These are phyloP conservation scores for Coenonympha glycerion DNA, from an alignment of 2,888 invertebrate species.

Conservation along the genomic window DNA sequence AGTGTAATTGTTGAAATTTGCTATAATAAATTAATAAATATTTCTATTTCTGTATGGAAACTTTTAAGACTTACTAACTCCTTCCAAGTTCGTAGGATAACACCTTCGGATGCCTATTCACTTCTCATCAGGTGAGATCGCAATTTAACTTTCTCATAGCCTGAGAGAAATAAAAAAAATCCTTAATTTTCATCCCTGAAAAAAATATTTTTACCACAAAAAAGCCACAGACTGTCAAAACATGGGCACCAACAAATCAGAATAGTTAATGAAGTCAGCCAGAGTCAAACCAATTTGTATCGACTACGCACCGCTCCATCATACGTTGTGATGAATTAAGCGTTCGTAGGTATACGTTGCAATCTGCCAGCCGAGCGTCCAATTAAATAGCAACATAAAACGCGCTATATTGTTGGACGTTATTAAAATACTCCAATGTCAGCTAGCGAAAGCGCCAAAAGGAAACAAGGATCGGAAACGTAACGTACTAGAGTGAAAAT, in stretches of 20 bases:
- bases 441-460: slow-evolving; percentile 17
- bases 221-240: slow-evolving; percentile 2
- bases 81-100: too few species aligned
- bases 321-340: slow-evolving; percentile 38
- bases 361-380: slow-evolving; percentile 53
- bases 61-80: too few species aligned
- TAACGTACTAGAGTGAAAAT: too few species aligned
- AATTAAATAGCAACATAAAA: slow-evolving; percentile 65
- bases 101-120: too few species aligned
- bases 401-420: slow-evolving; percentile 40
- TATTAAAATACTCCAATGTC: slow-evolving; percentile 34
- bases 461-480: not conserved
- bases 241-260: slow-evolving; percentile 31
- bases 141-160: not conserved
- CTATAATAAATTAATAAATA: too few species aligned
- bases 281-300: slow-evolving; percentile 45
- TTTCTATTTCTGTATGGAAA: too few species aligned
- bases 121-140: too few species aligned
- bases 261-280: slow-evolving; percentile 32
- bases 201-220: not conserved
- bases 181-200: not conserved
- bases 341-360: slow-evolving; percentile 39
- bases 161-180: not conserved
- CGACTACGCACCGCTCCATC: slow-evolving; percentile 41
- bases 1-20: too few species aligned